Percentiles rank a stretch among this genome's conserved stretches.
phyloP scores from a whole-genome alignment of 2,797 vertebrate genomes.

The Phrynocephalus guinanensis region DNA sequence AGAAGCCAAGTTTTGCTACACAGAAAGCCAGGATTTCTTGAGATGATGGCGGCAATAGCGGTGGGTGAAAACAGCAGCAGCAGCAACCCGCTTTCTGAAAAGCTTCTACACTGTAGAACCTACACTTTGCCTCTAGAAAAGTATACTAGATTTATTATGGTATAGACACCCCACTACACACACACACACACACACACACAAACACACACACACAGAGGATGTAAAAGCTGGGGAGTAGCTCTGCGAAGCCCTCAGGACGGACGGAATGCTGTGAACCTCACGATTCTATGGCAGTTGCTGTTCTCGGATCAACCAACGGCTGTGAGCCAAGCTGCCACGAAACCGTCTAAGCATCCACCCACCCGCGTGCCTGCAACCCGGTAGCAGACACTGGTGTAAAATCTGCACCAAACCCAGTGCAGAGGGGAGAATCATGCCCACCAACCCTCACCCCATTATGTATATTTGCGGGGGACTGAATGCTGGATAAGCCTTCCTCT shows the following conservation, averaged over 20 bases:
- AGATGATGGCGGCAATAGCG: not conserved
- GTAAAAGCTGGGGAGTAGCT: not conserved
- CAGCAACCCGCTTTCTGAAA: not conserved
- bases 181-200: no score
- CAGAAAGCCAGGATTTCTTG: not conserved
- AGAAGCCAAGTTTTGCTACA: not conserved
- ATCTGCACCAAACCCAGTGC: no score
- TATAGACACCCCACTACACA: no score
- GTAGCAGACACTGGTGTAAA: no score
- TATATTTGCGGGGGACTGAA: no score
- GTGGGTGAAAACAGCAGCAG: fast-evolving
- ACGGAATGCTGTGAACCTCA: not conserved
- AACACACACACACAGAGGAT: not conserved
- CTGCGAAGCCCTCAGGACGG: not conserved
- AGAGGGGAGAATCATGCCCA: no score
- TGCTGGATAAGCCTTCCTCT: no score
- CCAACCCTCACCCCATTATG: no score
- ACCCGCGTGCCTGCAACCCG: no score
- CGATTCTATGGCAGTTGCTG: conserved; percentile 29
- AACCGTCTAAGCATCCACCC: no score
- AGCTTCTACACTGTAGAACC: not conserved
- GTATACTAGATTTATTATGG: not conserved
- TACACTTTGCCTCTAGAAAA: not conserved
- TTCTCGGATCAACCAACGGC: not conserved
- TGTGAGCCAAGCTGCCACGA: not conserved